Base-by-base conservation (phyloP, 2,797 vertebrate genomes). In the Buphagus erythrorhynchus region DNA sequence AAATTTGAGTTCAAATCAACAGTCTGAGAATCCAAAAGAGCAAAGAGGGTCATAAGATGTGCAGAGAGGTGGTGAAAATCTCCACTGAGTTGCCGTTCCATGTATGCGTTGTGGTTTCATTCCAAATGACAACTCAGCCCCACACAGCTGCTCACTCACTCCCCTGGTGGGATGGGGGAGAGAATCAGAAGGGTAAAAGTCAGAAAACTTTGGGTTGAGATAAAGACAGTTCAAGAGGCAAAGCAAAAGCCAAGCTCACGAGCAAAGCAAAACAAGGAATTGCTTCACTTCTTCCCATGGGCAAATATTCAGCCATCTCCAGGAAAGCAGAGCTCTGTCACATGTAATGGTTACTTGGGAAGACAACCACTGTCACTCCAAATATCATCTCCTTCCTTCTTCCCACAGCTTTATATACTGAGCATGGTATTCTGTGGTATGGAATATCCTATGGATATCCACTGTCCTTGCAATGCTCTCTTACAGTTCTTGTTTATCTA, bases 71-170 rank as follows among this genome's bases (percentile, higher is more conserved):
- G 51, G 17, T 57, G 38, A 85, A 92, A 82, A 28, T 22, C 67
- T 76, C 38, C 18, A 11, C 2, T 16, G 26, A 1, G 1, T 9
- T 86, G 58, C 43, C 16, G 14, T 80, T 84, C 38, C 22, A 28
- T 33, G 26, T n/a, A 19, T 31, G 22, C n/a, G 22, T 46, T 66
- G 59, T 12, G 9, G 13, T 48, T 84, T 54, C 72, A 72, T 40
- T 40, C 31, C 35, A 72, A 54, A 66, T 15, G 52, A 22, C 52
- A 66, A 13, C 11, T 46, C 12, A 42, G 46, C 13, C 59, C 19
- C 33, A 46, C 22, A 14, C 21, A 72, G 12, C 45, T 0, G 0
- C 45, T 66, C 0, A 0, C 40, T 72, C 31, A 42, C 17, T 31
- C 29, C 7, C 5, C 13, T n/a, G 21, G 45, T 59, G 40, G 40